Evolutionary conservation across 1,140 invertebrate species (phyloP).

Genomic region (Papilio machaon): DNA sequence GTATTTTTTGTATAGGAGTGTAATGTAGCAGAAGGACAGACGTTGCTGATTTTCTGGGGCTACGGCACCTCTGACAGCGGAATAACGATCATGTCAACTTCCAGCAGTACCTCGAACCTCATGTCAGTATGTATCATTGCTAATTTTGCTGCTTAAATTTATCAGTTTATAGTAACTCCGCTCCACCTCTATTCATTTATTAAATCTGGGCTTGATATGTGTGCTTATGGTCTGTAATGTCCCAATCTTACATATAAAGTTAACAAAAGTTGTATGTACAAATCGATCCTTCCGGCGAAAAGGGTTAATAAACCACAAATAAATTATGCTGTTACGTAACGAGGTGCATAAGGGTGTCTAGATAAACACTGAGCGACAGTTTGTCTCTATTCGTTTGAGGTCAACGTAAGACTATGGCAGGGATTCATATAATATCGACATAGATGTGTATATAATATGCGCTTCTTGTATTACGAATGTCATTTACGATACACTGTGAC

Average conservation of each 20-base stretch:
- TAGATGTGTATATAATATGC: too few relatives aligned
- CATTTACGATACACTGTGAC: neutral
- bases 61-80: constrained; percentile 62
- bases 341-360: too few relatives aligned
- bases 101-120: constrained; percentile 65
- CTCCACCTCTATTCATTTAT: neutral
- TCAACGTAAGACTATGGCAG: too few relatives aligned
- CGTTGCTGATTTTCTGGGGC: constrained; percentile 71
- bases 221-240: too few relatives aligned
- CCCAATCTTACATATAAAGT: too few relatives aligned
- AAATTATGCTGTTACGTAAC: too few relatives aligned
- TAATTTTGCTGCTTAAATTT: neutral
- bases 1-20: constrained; percentile 57
- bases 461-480: neutral
- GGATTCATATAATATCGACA: too few relatives aligned
- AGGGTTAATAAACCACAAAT: too few relatives aligned
- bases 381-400: too few relatives aligned
- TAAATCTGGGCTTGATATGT: neutral
- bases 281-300: too few relatives aligned
- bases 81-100: constrained; percentile 69
- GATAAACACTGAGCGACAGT: too few relatives aligned
- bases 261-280: too few relatives aligned
- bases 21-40: constrained; percentile 65
- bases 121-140: constrained; percentile 53
- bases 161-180: neutral